These are phyloP conservation scores for Dicentrarchus labrax DNA, from an alignment of 2,113 vertebrate species.

Conservation along the genomic window DNA sequence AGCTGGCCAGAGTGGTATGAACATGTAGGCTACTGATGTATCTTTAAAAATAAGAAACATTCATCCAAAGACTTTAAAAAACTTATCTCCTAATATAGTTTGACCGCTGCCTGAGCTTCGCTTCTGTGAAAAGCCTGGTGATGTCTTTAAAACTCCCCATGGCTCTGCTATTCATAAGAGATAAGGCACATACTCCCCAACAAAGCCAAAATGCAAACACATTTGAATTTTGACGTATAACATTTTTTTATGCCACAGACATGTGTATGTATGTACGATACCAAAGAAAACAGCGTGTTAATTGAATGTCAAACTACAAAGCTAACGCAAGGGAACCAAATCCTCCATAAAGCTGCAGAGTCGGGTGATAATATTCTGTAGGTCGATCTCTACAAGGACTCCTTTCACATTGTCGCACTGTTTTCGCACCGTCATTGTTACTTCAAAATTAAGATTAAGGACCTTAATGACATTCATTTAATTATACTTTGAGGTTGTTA, in stretches of 20 bases:
- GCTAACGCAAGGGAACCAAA: no score
- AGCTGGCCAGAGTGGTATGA: not conserved
- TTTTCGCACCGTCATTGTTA: not conserved
- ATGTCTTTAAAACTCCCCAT: conserved; percentile 14
- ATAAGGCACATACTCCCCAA: not conserved
- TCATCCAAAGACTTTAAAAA: conserved; percentile 14
- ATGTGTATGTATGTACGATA: no score
- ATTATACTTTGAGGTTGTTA: conserved; percentile 24
- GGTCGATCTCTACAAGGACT: not conserved
- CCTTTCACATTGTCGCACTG: not conserved
- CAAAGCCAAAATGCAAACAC: no score
- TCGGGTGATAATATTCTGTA: not conserved
- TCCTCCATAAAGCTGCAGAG: not conserved
- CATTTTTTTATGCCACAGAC: no score
- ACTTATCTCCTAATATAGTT: conserved; percentile 27
- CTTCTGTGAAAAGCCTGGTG: conserved; percentile 21
- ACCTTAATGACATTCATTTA: conserved; percentile 7
- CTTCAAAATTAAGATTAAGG: not conserved
- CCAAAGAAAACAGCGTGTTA: no score
- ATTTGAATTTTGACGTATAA: no score
- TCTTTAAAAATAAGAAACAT: conserved; percentile 19
- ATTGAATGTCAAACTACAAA: no score
- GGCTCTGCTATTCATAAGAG: conserved; percentile 27
- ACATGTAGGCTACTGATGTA: conserved; percentile 1
- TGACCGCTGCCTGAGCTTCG: conserved; percentile 8